Evolutionary conservation across 2,113 vertebrate genomes (phyloP), one percentile per base, ranked within the genome.

Genomic region (Monopterus albus): DNA sequence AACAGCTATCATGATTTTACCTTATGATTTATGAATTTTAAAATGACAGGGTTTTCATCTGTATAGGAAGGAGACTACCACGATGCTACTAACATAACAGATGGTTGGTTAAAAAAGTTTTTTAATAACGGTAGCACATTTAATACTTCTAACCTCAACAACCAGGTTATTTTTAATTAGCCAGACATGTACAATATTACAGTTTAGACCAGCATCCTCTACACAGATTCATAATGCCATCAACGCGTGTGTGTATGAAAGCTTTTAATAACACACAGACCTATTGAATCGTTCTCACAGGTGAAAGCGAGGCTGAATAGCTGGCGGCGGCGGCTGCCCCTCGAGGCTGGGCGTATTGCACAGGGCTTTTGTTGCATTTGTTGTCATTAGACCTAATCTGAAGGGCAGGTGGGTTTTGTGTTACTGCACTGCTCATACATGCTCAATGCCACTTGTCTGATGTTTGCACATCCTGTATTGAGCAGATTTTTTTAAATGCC

Each of bases 351-450:
- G 75, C 35, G 81, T 71, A 81, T 68, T 66, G n/a, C 82, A 39
- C 59, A 8, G 20, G 46, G 55, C 86, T 79, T 91, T 82, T 89
- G 86, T 86, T 85, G 80, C 31, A 26, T 88, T 87, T 90, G 83
- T 90, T 88, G 83, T 90, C 86, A 83, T 85, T 71, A 86, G 85
- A 83, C 61, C 57, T 72, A 59, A 79, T 85, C 83, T 81, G 77
- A 87, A 89, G 84, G 77, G 80, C 88, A 92, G 89, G 84, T 90
- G 88, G 82, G 84, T 85, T 88, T 90, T 91, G 78, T 86, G 82
- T 86, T 61, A 31, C 78, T 62, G 53, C 73, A 47, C 68, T 60
- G 76, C 66, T 87, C 60, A 81, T 78, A 80, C 88, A 81, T 1
- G 65, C 66, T 81, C 72, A 88, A 11, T 76, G 86, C 84, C 80